Evolutionary conservation across 2,888 invertebrate genomes (phyloP).

Genomic region (Biston betularia): DNA sequence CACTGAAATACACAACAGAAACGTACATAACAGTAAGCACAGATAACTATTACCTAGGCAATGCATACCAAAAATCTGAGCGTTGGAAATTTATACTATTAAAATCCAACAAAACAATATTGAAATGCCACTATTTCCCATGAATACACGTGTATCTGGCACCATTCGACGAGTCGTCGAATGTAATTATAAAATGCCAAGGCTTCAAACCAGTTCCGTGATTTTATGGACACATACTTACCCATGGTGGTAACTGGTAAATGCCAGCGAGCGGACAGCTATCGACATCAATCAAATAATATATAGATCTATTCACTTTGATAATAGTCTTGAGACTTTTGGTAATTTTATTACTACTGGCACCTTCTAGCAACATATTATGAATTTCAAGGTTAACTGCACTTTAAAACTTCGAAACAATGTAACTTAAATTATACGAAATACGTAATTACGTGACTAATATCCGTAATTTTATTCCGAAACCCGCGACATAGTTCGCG

Average conservation of each 20-base stretch:
- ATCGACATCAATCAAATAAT: slow-evolving; percentile 45
- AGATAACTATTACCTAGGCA: too few species aligned
- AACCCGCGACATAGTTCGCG: too few species aligned
- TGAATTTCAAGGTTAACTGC: background rate
- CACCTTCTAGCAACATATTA: slow-evolving; percentile 1
- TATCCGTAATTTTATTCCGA: too few species aligned
- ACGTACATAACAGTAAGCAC: too few species aligned
- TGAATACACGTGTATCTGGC: slow-evolving; percentile 22
- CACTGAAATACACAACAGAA: too few species aligned
- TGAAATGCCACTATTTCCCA: slow-evolving; percentile 21
- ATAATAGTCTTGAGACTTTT: slow-evolving; percentile 35
- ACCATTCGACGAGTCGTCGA: slow-evolving; percentile 33
- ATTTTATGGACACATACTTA: slow-evolving; percentile 39
- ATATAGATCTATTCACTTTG: slow-evolving; percentile 36
- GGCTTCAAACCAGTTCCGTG: slow-evolving; percentile 58
- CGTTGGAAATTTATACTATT: background rate
- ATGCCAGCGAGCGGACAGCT: slow-evolving; percentile 46
- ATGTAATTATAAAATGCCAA: slow-evolving; percentile 61
- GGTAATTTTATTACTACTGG: slow-evolving; percentile 16
- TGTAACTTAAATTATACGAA: too few species aligned
- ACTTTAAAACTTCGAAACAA: background rate
- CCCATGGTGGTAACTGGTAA: slow-evolving; percentile 51
- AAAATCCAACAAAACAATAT: background rate
- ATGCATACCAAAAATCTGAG: too few species aligned
- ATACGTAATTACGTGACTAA: too few species aligned